phyloP scores from a whole-genome alignment of 2,888 invertebrate genomes.

The Tridacna gigas region DNA sequence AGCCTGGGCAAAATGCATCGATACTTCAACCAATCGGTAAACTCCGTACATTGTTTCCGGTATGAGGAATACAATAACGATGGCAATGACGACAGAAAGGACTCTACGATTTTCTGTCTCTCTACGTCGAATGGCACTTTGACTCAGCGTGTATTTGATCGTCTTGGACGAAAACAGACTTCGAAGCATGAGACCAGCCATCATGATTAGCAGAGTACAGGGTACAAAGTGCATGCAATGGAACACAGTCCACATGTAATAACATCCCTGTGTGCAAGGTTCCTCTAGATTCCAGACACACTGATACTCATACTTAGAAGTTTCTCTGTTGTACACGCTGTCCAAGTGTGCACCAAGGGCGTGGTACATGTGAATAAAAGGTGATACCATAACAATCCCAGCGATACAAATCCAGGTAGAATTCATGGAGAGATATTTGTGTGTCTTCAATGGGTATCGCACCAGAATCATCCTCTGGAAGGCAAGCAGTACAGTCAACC shows the following conservation, averaged over 20 bases:
- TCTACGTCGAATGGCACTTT: background rate
- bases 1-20: background rate
- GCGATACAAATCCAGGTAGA: slow-evolving; percentile 12
- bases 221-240: slow-evolving; percentile 45
- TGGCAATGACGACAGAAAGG: slow-evolving; percentile 46
- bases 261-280: slow-evolving; percentile 26
- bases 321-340: background rate
- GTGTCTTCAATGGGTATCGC: slow-evolving; percentile 37
- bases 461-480: slow-evolving; percentile 57
- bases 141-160: background rate
- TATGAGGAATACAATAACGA: slow-evolving; percentile 59
- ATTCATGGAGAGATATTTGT: slow-evolving; percentile 20
- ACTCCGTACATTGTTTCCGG: slow-evolving; percentile 63
- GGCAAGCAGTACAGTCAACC: slow-evolving; percentile 58
- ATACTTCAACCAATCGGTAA: slow-evolving; percentile 32
- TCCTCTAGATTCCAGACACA: slow-evolving; percentile 29
- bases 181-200: slow-evolving; percentile 42
- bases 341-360: slow-evolving; percentile 19
- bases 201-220: slow-evolving; percentile 40
- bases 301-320: background rate
- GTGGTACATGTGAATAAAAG: slow-evolving; percentile 33
- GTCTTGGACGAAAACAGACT: background rate
- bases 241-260: slow-evolving; percentile 30
- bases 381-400: slow-evolving; percentile 28
- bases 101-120: slow-evolving; percentile 39